These are phyloP conservation scores for Mirza zaza DNA, from an alignment of 2,113 vertebrate genomes.

Conservation along the genomic window DNA sequence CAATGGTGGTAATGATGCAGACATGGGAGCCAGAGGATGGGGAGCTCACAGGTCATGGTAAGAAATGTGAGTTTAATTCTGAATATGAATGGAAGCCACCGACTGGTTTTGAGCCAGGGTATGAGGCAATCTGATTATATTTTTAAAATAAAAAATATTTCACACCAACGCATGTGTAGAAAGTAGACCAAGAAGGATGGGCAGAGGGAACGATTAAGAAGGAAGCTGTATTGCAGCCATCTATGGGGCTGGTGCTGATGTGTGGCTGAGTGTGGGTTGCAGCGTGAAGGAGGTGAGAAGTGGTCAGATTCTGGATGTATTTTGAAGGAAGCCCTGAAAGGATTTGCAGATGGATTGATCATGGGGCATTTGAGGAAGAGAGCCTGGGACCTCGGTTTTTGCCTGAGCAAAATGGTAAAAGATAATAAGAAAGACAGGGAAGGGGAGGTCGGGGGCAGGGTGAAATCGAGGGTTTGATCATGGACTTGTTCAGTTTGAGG, in stretches of 20 bases:
- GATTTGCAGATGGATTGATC: not conserved
- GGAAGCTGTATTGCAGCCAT: not conserved
- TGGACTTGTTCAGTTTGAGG: not conserved
- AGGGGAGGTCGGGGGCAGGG: not conserved
- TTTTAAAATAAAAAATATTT: not conserved
- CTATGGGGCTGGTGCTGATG: accelerated
- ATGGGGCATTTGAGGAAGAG: not conserved
- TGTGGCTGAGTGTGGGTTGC: not conserved
- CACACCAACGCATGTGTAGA: not conserved
- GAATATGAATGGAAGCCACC: not conserved
- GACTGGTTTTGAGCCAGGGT: not conserved
- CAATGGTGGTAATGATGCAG: not conserved
- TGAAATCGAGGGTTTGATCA: not conserved
- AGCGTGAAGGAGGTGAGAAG: not conserved
- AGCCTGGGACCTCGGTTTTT: not conserved
- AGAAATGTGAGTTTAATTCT: not conserved
- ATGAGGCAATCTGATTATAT: not conserved
- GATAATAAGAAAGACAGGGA: not conserved
- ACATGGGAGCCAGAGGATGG: not conserved
- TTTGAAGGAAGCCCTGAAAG: not conserved
- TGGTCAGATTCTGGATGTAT: not conserved
- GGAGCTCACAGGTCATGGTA: not conserved
- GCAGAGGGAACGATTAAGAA: not conserved
- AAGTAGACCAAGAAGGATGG: not conserved
- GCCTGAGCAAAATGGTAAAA: not conserved